These are phyloP conservation scores for Thamnophis sirtalis DNA, from an alignment of 2,113 vertebrate species.

Conservation along the genomic window DNA sequence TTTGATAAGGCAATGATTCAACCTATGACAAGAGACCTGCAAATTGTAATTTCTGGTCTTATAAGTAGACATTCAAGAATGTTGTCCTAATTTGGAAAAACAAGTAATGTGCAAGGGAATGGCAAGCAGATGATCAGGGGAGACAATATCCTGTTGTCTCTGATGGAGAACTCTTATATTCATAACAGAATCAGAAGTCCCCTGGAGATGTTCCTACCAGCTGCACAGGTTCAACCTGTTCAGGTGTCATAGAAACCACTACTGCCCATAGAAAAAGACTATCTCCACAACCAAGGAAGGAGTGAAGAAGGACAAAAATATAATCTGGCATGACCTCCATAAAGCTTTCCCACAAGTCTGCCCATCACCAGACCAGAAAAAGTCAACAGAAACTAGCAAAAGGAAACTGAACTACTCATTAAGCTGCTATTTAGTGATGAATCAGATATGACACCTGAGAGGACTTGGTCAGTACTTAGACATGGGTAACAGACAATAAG, in stretches of 20 bases:
- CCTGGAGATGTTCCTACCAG: background rate
- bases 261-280: background rate
- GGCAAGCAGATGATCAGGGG: background rate
- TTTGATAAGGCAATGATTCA: background rate
- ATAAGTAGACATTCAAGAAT: background rate
- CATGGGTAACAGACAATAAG: background rate
- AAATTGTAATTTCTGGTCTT: background rate
- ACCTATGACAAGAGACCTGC: background rate
- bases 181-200: background rate
- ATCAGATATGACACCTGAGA: slow-evolving; percentile 7
- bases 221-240: slow-evolving; percentile 8
- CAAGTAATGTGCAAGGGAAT: background rate
- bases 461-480: background rate
- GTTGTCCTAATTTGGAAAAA: background rate
- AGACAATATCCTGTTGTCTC: background rate
- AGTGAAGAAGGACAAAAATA: slow-evolving; percentile 21
- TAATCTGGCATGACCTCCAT: background rate
- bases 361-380: slow-evolving; percentile 25
- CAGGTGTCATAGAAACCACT: background rate
- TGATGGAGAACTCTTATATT: background rate
- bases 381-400: slow-evolving; percentile 6
- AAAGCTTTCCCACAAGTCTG: background rate
- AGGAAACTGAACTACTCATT: slow-evolving; percentile 10
- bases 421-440: slow-evolving; percentile 1
- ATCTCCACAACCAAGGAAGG: background rate